Evolutionary conservation across 2,888 invertebrate species (phyloP).

Genomic region (Oscheius onirici): DNA sequence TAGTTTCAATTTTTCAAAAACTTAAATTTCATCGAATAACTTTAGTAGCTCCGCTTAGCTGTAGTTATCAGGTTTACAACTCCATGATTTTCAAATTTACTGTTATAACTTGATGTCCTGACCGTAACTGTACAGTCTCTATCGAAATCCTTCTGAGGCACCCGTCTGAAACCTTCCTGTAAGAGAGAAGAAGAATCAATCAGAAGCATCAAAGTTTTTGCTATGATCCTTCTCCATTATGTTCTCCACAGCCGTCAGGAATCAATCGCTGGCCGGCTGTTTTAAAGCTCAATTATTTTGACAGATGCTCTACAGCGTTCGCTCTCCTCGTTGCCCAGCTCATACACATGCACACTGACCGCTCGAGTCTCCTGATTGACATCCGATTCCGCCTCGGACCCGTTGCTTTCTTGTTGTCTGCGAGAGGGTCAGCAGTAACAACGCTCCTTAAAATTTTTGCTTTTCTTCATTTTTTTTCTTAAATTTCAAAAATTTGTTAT

Average conservation of each 20-base stretch:
- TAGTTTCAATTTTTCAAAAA: too few relatives aligned
- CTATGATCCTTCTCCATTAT: too few relatives aligned
- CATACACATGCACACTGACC: slow-evolving; percentile 8
- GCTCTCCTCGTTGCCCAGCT: background rate
- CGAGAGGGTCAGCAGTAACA: background rate
- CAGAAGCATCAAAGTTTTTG: too few relatives aligned
- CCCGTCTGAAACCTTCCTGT: too few relatives aligned
- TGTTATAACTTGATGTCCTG: too few relatives aligned
- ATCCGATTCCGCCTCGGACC: background rate
- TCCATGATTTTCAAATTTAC: too few relatives aligned
- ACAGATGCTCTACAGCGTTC: slow-evolving; percentile 28
- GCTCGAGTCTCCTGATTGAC: slow-evolving; percentile 15
- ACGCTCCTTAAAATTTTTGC: background rate
- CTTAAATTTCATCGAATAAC: too few relatives aligned
- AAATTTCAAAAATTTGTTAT: background rate
- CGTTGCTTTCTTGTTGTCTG: background rate
- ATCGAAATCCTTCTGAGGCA: too few relatives aligned
- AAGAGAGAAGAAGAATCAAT: too few relatives aligned
- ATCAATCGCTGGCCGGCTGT: slow-evolving; percentile 12
- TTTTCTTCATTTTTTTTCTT: background rate
- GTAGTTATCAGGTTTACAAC: too few relatives aligned
- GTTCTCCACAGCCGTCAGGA: background rate
- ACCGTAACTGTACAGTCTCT: too few relatives aligned
- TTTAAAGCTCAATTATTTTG: slow-evolving; percentile 31
- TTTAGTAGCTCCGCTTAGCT: too few relatives aligned